A percentile compares a stretch with the other conserved stretches of the same genome.
Evolutionary conservation across 1,140 invertebrate genomes (phyloP).

Genomic region (Pogonognathellus flavescens): DNA sequence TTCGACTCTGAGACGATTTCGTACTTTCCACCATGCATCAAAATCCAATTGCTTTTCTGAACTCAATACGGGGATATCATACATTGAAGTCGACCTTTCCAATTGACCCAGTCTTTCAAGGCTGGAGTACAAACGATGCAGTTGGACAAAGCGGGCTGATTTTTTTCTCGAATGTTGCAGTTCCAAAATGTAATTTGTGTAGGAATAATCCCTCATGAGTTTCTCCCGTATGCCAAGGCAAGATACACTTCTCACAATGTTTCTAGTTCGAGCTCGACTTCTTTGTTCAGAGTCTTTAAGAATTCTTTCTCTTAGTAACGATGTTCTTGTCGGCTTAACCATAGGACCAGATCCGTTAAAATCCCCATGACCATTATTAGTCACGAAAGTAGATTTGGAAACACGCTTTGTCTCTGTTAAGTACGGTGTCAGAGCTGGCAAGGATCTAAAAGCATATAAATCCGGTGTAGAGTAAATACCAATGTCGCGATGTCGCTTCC

Average conservation of each 20-base stretch:
- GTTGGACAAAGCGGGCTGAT: slow-evolving; percentile 85
- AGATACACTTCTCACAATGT: slow-evolving; percentile 56
- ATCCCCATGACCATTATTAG: slow-evolving; percentile 44
- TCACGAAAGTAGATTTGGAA: slow-evolving; percentile 60
- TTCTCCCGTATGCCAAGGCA: slow-evolving; percentile 60
- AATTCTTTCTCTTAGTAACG: slow-evolving; percentile 13
- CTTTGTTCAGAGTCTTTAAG: slow-evolving; percentile 31
- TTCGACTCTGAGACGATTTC: slow-evolving; percentile 84
- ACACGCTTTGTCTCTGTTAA: slow-evolving; percentile 65
- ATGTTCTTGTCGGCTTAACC: slow-evolving; percentile 45
- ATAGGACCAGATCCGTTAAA: background rate
- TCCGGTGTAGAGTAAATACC: slow-evolving; percentile 26
- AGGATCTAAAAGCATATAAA: slow-evolving; percentile 57
- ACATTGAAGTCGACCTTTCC: slow-evolving; percentile 80
- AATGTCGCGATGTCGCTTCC: background rate
- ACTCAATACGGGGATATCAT: slow-evolving; percentile 76
- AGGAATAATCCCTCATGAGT: slow-evolving; percentile 67
- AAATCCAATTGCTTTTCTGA: slow-evolving; percentile 85
- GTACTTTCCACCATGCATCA: slow-evolving; percentile 85
- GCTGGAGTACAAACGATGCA: slow-evolving; percentile 87
- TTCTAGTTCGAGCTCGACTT: slow-evolving; percentile 35
- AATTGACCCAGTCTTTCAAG: slow-evolving; percentile 87
- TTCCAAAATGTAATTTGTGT: slow-evolving; percentile 76
- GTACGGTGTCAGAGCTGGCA: slow-evolving; percentile 65
- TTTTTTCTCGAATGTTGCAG: slow-evolving; percentile 80